Evolutionary conservation across 2,113 vertebrate genomes (phyloP), one percentile per base, ranked within the genome.

Genomic region (Leptobrachium leishanense): DNA sequence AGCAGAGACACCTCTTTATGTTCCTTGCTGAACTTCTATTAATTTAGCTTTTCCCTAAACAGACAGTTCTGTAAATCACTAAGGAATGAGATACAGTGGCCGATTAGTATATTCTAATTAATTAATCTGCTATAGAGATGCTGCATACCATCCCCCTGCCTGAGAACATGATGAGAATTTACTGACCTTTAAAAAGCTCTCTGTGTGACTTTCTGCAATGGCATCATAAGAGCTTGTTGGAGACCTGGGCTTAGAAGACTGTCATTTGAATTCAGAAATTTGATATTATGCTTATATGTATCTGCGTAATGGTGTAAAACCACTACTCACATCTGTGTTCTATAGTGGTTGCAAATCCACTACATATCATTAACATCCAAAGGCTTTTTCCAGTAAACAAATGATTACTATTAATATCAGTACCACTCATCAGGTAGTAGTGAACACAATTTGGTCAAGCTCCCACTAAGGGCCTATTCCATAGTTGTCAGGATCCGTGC

Each of bases 71-170:
- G 94, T 97, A 98, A 98, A 98, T 98, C 96, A 98, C 96, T 94
- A 95, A 95, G 95, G 95, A 96, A 95, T 95, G 94, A 94, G 95
- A 94, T 94, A 93, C 95, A 20, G 94, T 94, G 95, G 96, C 95
- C 88, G 93, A 94, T 95, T 76, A 95, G 96, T 96, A 98, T 98
- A 97, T 98, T 99, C 98, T 97, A 99, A 99, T 99, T 97, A 99
- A 98, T 98, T 97, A 96, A 98, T 98, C 97, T 96, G 93, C 95
- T 96, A 96, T 97, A 96, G 92, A 97, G 95, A 95, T 97, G 98
- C 97, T 98, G 97, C 96, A 98, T 96, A 95, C 93, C 95, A 95
- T 95, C 92, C 94, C 95, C 91, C 90, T 64, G 54, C 95, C 95
- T 95, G 93, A 96, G 96, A 96, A 96, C 96, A 96, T 95, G 94